Evolutionary conservation across 1,140 invertebrate genomes (phyloP), one percentile per base, ranked within the genome.

Genomic region (Lethrus apterus): DNA sequence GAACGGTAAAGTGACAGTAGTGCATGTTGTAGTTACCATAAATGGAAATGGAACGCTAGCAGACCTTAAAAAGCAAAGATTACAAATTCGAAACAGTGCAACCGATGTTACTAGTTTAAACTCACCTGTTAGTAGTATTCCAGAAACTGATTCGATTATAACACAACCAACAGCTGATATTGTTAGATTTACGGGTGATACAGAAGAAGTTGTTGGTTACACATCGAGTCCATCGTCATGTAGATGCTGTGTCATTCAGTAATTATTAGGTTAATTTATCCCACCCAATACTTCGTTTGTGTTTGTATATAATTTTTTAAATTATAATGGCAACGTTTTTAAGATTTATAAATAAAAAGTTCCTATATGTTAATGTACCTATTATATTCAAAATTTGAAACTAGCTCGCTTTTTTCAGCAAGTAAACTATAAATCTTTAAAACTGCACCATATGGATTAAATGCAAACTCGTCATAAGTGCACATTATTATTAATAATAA

Each of bases 1-100:
- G 65, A 87, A 88, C 71, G 85, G 85, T 67, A 89, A 89, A 74
- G 87, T 90, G 63, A 86, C 89, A 54, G 70, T 73, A 70, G 76
- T 87, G 70, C 81, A 83, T 64, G 83, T 86, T 67, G 79, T 85
- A 55, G 82, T 84, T 59, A 77, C 70, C 30, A 74, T 70, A 35
- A 77, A 72, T 58, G 71, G 66, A 11, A 70, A 72, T 44, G 65
- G 58, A 57, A 91, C 89, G 17, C 75, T 93, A 49, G 85, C 88
- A 21, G 89, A 93, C 67, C 71, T 93, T 60, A 93, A 93, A 70
- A 91, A 91, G 61, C 87, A 92, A 63, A 74, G 89, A 48, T 79
- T 87, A 8, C 82, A 89, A 53, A 88, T 83, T 58, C 72, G 87
- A 51, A 82, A 81, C 46, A 78, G 79, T 55, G 73, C 71, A 17